Evolutionary conservation across 2,113 vertebrate genomes (phyloP).

Genomic region (Pampusana beccarii): DNA sequence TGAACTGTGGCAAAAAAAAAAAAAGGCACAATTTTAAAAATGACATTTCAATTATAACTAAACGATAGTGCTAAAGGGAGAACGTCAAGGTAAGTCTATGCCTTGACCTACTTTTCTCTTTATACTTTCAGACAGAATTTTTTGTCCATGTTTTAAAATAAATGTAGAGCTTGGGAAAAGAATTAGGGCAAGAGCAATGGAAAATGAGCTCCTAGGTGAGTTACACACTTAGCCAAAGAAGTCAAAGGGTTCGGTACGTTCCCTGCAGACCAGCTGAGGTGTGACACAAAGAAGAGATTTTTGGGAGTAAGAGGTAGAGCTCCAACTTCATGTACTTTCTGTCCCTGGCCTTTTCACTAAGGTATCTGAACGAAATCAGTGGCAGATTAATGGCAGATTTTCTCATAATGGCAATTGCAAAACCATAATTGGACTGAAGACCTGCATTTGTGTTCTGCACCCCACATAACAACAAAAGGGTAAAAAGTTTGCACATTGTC

Average conservation of each 20-base stretch:
- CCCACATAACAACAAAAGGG: neutral
- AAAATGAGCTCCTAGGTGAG: neutral
- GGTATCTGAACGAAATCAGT: neutral
- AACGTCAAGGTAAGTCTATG: neutral
- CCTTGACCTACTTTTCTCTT: constrained; percentile 1
- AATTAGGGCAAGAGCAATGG: neutral
- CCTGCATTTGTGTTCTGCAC: neutral
- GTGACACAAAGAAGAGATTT: neutral
- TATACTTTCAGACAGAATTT: neutral
- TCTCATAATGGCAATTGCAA: neutral
- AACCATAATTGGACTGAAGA: neutral
- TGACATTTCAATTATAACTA: neutral
- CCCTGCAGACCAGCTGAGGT: neutral
- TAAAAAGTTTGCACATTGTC: neutral
- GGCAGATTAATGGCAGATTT: neutral
- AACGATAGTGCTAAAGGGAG: neutral
- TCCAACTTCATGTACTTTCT: neutral
- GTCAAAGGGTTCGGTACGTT: neutral
- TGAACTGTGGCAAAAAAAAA: neutral
- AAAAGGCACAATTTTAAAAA: neutral
- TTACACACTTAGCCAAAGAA: neutral
- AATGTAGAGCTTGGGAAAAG: neutral
- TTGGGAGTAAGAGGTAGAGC: neutral
- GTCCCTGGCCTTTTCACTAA: neutral
- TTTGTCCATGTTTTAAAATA: neutral